A percentile compares a stretch with the other conserved stretches of the same genome.
phyloP scores from a whole-genome alignment of 2,113 vertebrate species.

The Brachirus orientalis region DNA sequence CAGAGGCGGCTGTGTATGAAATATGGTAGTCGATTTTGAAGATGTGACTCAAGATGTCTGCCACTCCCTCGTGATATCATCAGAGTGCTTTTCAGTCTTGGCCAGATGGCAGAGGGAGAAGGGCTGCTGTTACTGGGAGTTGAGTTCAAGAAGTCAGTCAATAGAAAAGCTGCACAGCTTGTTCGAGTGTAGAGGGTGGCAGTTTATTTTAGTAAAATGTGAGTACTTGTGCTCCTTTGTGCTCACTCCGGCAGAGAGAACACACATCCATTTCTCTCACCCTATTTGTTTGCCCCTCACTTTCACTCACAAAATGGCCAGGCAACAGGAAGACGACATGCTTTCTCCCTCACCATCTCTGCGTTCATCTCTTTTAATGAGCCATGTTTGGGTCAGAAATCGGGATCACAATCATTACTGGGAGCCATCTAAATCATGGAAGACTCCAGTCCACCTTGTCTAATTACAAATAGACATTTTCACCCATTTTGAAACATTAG shows the following conservation, averaged over 20 bases:
- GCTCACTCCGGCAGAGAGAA: background rate
- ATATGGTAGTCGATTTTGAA: constrained; percentile 25
- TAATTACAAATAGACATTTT: constrained; percentile 29
- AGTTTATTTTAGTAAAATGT: constrained; percentile 40
- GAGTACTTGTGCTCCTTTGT: constrained; percentile 17
- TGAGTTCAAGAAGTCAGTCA: constrained; percentile 27
- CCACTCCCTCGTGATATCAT: constrained; percentile 42
- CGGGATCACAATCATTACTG: constrained; percentile 35
- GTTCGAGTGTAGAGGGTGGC: constrained; percentile 11
- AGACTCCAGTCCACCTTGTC: constrained; percentile 32
- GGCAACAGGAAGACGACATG: constrained; percentile 3
- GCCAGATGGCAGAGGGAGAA: constrained; percentile 52
- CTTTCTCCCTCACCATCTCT: constrained; percentile 8
- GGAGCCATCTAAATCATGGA: constrained; percentile 12
- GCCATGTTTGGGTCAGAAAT: constrained; percentile 11
- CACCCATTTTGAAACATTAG: constrained; percentile 31
- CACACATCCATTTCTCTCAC: background rate
- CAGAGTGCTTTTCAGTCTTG: constrained; percentile 57
- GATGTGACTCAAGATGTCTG: constrained; percentile 45
- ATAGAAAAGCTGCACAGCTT: constrained; percentile 40
- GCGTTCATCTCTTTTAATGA: constrained; percentile 22
- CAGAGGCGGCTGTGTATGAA: constrained; percentile 35
- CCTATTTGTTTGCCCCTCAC: constrained; percentile 6
- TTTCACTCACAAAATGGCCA: constrained; percentile 19
- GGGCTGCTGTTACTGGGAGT: constrained; percentile 15